Evolutionary conservation across 2,888 invertebrate species (phyloP), one percentile per base, ranked within the genome.

Genomic region (Meghimatium bilineatum): DNA sequence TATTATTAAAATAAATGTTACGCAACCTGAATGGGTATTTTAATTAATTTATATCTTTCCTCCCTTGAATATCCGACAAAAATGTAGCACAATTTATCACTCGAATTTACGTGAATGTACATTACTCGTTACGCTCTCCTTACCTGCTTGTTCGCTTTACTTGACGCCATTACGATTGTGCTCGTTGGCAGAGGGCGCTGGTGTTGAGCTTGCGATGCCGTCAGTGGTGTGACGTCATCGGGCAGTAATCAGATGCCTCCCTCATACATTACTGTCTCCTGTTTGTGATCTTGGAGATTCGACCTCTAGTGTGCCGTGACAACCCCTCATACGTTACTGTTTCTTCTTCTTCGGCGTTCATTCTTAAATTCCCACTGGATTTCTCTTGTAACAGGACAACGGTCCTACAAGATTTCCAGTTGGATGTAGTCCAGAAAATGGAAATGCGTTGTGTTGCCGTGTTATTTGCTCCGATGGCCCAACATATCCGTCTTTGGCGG

Each of bases 111-210:
- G 60, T 10, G 26, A n/a, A 63, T n/a, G 2, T 10, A 5, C 29
- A n/a, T 44, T 52, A 26, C 80, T 80, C 56, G 72, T 14, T 2
- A 34, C 23, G 29, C 6, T 23, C 66, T 81, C 81, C 82, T 77
- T 82, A 82, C 82, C 82, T 82, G 82, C 29, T 82, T 82, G 76
- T 77, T 82, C 67, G 67, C 82, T 82, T 82, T 82, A 69, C 82
- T 77, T 36, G 82, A 82, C 82, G 82, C 82, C 82, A 82, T 82
- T 56, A 32, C n/a, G 74, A 32, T 32, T 56, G 32, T 20, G 32
- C 75, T 60, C 36, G 75, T 56, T 36, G 29, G 34, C 49, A 66
- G 78, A 78, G 26, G 78, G 66, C 66, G 78, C 76, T 76, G 3
- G 60, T 63, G 60, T 63, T 8, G 44, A 44, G 12, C 44, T 12